Evolutionary conservation across 2,888 invertebrate species (phyloP).

Genomic region (Acronicta alni): DNA sequence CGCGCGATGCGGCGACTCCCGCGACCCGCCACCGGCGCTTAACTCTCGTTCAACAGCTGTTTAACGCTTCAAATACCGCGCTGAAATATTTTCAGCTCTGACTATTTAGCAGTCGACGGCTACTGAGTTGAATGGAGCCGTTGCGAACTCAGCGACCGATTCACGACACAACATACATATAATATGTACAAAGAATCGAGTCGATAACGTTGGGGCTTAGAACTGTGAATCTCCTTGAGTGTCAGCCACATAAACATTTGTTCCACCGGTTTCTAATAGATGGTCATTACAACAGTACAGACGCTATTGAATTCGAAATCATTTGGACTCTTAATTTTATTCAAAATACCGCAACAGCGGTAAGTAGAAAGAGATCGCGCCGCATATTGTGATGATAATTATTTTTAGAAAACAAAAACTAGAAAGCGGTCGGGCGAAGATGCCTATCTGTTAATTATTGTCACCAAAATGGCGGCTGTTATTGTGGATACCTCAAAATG

Average conservation of each 20-base stretch:
- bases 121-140: slow-evolving; percentile 55
- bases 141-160: slow-evolving; percentile 54
- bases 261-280: slow-evolving; percentile 77
- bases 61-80: slow-evolving; percentile 75
- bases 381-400: slow-evolving; percentile 88
- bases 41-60: slow-evolving; percentile 74
- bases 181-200: slow-evolving; percentile 55
- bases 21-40: slow-evolving; percentile 61
- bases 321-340: slow-evolving; percentile 83
- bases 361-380: slow-evolving; percentile 86
- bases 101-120: slow-evolving; percentile 55
- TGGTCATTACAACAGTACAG: slow-evolving; percentile 73
- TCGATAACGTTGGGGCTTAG: slow-evolving; percentile 40
- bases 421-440: slow-evolving; percentile 85
- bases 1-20: slow-evolving; percentile 47
- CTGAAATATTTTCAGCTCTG: slow-evolving; percentile 77
- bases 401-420: slow-evolving; percentile 88
- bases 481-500: slow-evolving; percentile 84
- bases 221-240: slow-evolving; percentile 51
- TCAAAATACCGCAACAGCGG: slow-evolving; percentile 87
- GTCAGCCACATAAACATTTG: slow-evolving; percentile 68
- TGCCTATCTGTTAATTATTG: slow-evolving; percentile 89
- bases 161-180: slow-evolving; percentile 59
- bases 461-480: slow-evolving; percentile 86
- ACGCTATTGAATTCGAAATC: slow-evolving; percentile 77